Evolutionary conservation across 1,140 invertebrate genomes (phyloP), one percentile per base, ranked within the genome.

Genomic region (Ylistrum balloti): DNA sequence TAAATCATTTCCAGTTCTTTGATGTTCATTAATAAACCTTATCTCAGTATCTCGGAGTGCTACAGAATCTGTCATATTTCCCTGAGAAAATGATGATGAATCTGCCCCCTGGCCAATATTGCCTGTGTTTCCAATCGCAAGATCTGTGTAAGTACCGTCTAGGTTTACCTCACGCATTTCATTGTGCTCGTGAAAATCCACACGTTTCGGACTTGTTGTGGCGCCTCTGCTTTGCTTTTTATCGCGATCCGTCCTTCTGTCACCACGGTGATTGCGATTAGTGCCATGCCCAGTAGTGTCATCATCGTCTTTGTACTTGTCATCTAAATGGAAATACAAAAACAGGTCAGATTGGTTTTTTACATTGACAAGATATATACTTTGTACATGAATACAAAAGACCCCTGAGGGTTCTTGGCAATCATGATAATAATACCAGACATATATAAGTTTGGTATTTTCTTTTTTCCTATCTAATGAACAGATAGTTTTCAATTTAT

Each of bases 31-130:
- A 33, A 94, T 85, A 91, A 94, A 94, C 56, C 93, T 89, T 22
- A 94, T 92, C 88, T 94, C 91, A 32, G 93, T 94, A 45, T 94
- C 91, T 35, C 93, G 89, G 28, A 93, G 88, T 34, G 93, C 92
- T 7, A 91, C 88, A 45, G 93, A 91, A 74, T 94, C 93, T 85
- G 93, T 94, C 17, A 93, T 38, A 32, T 90, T 93, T 28, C 89
- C 88, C 89, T 92, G 90, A 38, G 35, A 41, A 33, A 33, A 86
- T 38, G 45, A 56, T 48, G 48, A 32, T 88, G 34, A 89, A 32
- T 35, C n/a, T 35, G 22, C 35, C 35, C 33, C 45, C 35, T 32
- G 85, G 56, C 41, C 56, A 86, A 32, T 41, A 48, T 86, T 32
- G 45, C 87, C 13, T 38, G 35, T 13, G 13, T 13, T 28, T 41